Evolutionary conservation across 2,888 invertebrate species (phyloP).

Genomic region (Hydriomena furcata): DNA sequence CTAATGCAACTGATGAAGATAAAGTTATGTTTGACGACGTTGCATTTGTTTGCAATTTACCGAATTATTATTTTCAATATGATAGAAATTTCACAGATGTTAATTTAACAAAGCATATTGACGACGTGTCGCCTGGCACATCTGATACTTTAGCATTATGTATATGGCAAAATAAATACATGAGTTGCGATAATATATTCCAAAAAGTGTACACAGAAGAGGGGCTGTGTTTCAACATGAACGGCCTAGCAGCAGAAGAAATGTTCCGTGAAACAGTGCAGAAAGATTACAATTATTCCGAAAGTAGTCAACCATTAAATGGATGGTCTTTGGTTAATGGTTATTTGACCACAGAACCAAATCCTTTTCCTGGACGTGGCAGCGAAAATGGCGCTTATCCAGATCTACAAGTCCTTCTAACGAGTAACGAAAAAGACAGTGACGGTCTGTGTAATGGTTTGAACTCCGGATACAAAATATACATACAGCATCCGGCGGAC

Average conservation of each 20-base stretch:
- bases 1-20: neutral
- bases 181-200: slow-evolving; percentile 24
- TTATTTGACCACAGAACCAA: neutral
- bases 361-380: slow-evolving; percentile 3
- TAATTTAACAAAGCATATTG: neutral
- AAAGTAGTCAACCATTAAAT: neutral
- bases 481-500: slow-evolving; percentile 51
- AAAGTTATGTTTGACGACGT: slow-evolving; percentile 2
- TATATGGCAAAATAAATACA: slow-evolving; percentile 16
- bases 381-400: slow-evolving; percentile 6
- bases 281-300: slow-evolving; percentile 8
- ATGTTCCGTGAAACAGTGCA: slow-evolving; percentile 39
- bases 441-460: slow-evolving; percentile 27
- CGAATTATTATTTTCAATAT: neutral
- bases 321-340: slow-evolving; percentile 13
- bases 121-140: slow-evolving; percentile 32
- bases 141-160: slow-evolving; percentile 23
- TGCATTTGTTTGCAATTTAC: neutral
- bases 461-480: slow-evolving; percentile 44
- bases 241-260: slow-evolving; percentile 45
- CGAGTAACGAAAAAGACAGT: neutral
- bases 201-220: slow-evolving; percentile 45
- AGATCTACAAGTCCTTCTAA: slow-evolving; percentile 1
- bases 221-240: slow-evolving; percentile 54
- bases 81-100: slow-evolving; percentile 8